Evolutionary conservation across 2,113 vertebrate genomes (phyloP).

Genomic region (Cyanistes caeruleus): DNA sequence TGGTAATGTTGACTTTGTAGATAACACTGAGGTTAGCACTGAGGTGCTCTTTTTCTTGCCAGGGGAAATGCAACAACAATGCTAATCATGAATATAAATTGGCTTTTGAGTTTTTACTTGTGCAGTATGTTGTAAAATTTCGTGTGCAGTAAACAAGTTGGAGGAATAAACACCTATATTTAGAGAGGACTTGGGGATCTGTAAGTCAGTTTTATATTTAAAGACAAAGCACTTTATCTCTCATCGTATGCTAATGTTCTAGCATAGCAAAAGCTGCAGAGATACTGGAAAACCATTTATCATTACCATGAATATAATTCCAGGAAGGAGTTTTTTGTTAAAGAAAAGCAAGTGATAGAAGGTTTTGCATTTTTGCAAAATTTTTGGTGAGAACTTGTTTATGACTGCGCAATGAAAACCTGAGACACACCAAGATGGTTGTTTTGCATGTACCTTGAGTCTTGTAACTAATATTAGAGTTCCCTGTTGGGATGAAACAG

Average conservation of each 20-base stretch:
- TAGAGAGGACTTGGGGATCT: background rate
- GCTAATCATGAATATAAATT: slow-evolving; percentile 23
- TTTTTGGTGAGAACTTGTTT: background rate
- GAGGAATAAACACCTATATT: slow-evolving; percentile 11
- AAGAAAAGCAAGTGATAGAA: background rate
- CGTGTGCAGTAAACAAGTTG: background rate
- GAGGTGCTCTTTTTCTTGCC: background rate
- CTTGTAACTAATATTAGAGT: background rate
- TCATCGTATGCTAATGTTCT: background rate
- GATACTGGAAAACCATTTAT: background rate
- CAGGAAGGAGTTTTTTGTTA: background rate
- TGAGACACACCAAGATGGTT: background rate
- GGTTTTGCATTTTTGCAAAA: background rate
- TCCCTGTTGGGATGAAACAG: background rate
- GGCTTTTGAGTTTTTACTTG: background rate
- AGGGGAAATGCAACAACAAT: background rate
- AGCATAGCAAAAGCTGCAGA: background rate
- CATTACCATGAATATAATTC: background rate
- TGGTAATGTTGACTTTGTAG: slow-evolving; percentile 3
- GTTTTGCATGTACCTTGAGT: background rate
- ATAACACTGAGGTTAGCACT: background rate
- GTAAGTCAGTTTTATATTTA: background rate
- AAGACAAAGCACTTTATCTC: background rate
- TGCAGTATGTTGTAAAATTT: background rate
- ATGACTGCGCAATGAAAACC: background rate